phyloP scores from a whole-genome alignment of 2,888 invertebrate species.

The Caenorhabditis zanzibari region DNA sequence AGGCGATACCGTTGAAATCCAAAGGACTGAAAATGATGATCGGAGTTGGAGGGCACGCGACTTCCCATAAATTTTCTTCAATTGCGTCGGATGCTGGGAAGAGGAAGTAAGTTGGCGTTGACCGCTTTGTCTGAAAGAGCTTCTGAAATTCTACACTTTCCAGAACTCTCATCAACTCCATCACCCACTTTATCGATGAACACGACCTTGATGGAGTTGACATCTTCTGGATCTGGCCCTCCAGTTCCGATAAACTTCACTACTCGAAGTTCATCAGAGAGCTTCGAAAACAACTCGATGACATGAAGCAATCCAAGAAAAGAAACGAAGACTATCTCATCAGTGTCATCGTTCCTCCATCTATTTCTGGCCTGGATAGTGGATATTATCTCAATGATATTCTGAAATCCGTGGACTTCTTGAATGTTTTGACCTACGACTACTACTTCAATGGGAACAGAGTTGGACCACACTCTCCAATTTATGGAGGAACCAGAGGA shows the following conservation, averaged over 20 bases:
- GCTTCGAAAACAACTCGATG: not conserved
- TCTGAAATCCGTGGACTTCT: not conserved
- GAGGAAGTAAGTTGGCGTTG: conserved; percentile 8
- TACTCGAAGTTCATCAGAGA: conserved; percentile 8
- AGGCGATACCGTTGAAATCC: not conserved
- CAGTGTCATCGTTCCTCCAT: conserved; percentile 14
- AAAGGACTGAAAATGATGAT: conserved; percentile 27
- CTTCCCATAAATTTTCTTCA: not conserved
- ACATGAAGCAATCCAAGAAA: not conserved
- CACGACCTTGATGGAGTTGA: conserved; percentile 8
- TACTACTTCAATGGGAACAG: conserved; percentile 72
- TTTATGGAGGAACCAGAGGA: conserved; percentile 34
- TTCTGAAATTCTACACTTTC: not conserved
- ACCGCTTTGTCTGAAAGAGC: too few relatives aligned
- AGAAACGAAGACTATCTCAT: conserved; percentile 8
- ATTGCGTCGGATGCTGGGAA: not conserved
- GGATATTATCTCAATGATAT: not conserved
- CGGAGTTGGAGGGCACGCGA: conserved; percentile 1
- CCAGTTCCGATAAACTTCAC: not conserved
- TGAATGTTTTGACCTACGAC: conserved; percentile 71
- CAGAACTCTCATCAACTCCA: conserved; percentile 22
- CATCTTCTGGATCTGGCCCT: conserved; percentile 6
- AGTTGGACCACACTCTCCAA: conserved; percentile 73
- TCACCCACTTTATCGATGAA: not conserved
- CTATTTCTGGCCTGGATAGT: not conserved